Base-by-base conservation (phyloP, 1,140 invertebrate genomes). In the Drosophila biarmipes region DNA sequence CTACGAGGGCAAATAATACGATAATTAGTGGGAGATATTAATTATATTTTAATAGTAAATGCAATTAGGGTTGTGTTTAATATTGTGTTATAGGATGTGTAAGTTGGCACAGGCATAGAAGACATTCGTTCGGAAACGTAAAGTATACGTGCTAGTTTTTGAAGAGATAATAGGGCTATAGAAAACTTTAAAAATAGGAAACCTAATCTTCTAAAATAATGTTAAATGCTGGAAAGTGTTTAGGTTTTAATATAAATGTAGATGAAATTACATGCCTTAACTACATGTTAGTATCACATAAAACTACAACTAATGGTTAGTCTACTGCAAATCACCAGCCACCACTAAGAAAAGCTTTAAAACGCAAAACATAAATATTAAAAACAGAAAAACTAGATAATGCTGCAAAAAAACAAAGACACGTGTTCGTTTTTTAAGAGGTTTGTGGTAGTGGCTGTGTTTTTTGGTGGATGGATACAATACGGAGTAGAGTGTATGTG, bases 1-100 rank as follows among this genome's bases (percentile, higher is more conserved):
- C 97, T 98, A 92, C 15, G 92, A 92, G 29, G 14, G 11, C 4
- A 59, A 61, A 84, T 15, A 29, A 43, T 69, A 82, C 69, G 64
- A 11, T 6, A 57, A 73, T 64, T 79, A 56, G 58, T 54, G 29
- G 62, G 12, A 4, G 69, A 46, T 46, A 21, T 46, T 0, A 2
- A 29, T 10, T 12, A 17, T 35, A 19, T 51, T 12, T 29, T 15
- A 42, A 43, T 21, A 40, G 17, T 53, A 55, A 49, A 54, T 55
- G 38, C 38, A 37, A 3, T 17, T 40, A 38, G 15, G 34, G 15
- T 42, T 27, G 48, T 68, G 63, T 68, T 67, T 67, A 29, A 37
- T 43, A 29, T n/a, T 15, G 62, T 61, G 21, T 67, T 43, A 34
- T 11, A 37, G 42, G 19, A 42, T 49, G 48, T 62, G 19, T 73